Base-by-base conservation (phyloP, 2,113 vertebrate genomes). In the Rhinolophus sinicus region DNA sequence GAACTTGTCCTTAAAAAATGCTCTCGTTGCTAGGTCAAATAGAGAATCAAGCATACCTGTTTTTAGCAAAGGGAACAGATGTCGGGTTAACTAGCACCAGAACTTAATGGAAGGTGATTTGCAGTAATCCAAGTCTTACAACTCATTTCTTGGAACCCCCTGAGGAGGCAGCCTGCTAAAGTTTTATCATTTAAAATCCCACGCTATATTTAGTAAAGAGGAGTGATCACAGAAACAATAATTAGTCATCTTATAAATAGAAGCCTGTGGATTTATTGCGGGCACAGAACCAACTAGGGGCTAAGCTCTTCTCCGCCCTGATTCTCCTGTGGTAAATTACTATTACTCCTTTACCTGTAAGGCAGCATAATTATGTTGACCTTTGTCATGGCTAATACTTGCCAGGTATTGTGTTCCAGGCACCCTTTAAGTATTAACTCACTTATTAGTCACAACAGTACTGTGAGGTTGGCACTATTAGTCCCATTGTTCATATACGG, bases 161-260 rank as follows among this genome's bases (percentile, higher is more conserved):
- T 19, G 44, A 16, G 82, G 76, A 72, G 40, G 35, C 72, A 84
- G 81, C 47, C 62, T 95, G 84, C 84, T 94, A n/a, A 38, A 82
- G 64, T 90, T 78, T 58, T 77, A 54, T 88, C 83, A 40, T 81
- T 85, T 97, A 70, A 93, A 96, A 91, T 40, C 83, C 64, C 88
- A 69, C 0, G 4, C 88, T 96, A 54, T 90, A 64, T 92, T 97
- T 97, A 94, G 91, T 44, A 89, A 88, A 89, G 50, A 96, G 70
- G 33, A 50, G 12, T 58, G 56, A 85, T 82, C 30, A 7, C 33
- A 60, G 81, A 88, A 82, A 91, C 19, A 72, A 54, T 58, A 10
- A 38, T 38, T 88, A 73, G 30, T 90, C 24, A 5, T 38, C 77
- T 52, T 87, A 69, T 62, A 64, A 64, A 92, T 88, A 78, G 38